Base-by-base conservation (phyloP, 1,140 invertebrate species). In the Papilio aristodemus region DNA sequence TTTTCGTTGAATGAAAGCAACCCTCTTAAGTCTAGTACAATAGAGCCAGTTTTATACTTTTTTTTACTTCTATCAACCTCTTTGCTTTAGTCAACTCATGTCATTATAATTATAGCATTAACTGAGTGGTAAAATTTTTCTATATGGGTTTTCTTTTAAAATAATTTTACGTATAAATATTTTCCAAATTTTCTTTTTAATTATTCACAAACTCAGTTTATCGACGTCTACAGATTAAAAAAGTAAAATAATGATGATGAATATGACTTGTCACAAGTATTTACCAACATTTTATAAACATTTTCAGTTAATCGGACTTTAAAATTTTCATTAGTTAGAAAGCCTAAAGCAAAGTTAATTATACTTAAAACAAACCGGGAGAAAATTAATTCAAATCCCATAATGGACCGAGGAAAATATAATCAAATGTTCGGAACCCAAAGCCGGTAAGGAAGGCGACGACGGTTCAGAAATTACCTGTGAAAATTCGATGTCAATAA, bases 341-440 rank as follows among this genome's bases (percentile, higher is more conserved):
- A 62, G 36, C 36, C 11, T 62, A 62, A 62, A 39, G 39, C 59
- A 62, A 62, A 37, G 14, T 62, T 62, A 62, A 60, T 60, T 37
- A 62, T 62, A 37, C 59, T 62, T 62, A 62, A 62, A 39, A 62
- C 36, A 19, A 62, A 62, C 36, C 36, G 59, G 59, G 27, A 54
- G 59, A 37, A 60, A 62, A 62, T 62, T 62, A 62, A 62, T 62
- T 62, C 59, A 62, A 39, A 62, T 62, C 59, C 59, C 36, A 62
- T 62, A 62, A 62, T 62, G 59, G 59, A 62, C 59, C 27, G 59
- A 38, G 59, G 36, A 62, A 62, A 37, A 62, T 62, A 62, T 62
- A 62, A 62, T 62, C 27, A 62, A 62, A 62, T 38, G 36, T 62
- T 62, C 27, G 14, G 17, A 62, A 37, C 59, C 17, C 32, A 62